Evolutionary conservation across 1,140 invertebrate genomes (phyloP).

Genomic region (Samia ricini): DNA sequence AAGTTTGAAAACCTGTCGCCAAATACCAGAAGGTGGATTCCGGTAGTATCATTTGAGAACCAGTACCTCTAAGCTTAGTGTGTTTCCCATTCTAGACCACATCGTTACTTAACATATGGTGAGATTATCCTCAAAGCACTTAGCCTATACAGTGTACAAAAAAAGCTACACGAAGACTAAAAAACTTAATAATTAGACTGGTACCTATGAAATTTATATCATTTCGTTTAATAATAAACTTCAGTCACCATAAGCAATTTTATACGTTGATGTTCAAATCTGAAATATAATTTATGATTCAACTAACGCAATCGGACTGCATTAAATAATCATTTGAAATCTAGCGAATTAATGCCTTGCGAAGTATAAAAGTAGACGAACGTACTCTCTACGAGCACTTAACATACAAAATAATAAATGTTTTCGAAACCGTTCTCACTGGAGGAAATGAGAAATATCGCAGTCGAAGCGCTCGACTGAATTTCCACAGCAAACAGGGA

Average conservation of each 20-base stretch:
- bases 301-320: background rate
- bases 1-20: too few relatives aligned
- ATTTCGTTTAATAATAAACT: background rate
- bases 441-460: slow-evolving; percentile 24
- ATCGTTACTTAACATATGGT: too few relatives aligned
- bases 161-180: too few relatives aligned
- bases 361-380: background rate
- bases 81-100: too few relatives aligned
- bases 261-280: background rate
- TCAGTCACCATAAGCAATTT: background rate
- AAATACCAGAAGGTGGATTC: too few relatives aligned
- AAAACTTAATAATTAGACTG: too few relatives aligned
- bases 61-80: too few relatives aligned
- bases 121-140: too few relatives aligned
- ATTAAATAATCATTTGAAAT: background rate
- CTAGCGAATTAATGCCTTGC: background rate
- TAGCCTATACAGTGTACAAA: too few relatives aligned
- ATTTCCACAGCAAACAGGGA: slow-evolving; percentile 23
- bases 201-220: too few relatives aligned
- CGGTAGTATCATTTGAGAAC: too few relatives aligned
- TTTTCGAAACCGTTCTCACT: slow-evolving; percentile 6
- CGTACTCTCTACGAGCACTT: background rate
- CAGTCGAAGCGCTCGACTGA: slow-evolving; percentile 19
- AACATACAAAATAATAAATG: slow-evolving; percentile 22
- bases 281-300: background rate